Conservation (phyloP, 2,888 invertebrate species). For the Dicranocentrus wangi region DNA sequence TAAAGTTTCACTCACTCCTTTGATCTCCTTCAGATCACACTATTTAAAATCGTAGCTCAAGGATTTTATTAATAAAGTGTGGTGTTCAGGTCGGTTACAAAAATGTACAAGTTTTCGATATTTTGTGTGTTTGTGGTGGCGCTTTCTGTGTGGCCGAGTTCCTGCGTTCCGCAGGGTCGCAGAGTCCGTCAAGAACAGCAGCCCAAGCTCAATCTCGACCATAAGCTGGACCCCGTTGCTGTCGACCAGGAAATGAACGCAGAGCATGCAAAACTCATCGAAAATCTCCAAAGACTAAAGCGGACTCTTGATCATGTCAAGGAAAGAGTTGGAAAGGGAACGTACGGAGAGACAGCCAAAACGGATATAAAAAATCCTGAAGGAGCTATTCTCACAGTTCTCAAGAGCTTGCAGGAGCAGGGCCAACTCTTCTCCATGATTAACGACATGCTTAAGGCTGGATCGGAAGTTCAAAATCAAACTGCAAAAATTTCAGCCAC, state of each 20-base stretch:
- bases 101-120: constrained; percentile 22
- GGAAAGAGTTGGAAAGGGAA: constrained; percentile 36
- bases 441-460: constrained; percentile 51
- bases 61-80: too few relatives aligned
- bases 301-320: constrained; percentile 35
- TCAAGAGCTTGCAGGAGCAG: constrained; percentile 44
- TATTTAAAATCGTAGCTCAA: background rate
- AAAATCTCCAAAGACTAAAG: constrained; percentile 42
- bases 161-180: constrained; percentile 30
- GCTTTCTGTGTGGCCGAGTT: background rate
- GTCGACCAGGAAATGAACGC: constrained; percentile 17
- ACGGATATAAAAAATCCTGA: constrained; percentile 45
- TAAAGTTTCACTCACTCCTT: constrained; percentile 34
- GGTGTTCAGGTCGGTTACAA: background rate
- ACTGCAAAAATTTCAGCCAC: constrained; percentile 22
- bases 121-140: constrained; percentile 27
- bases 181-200: constrained; percentile 5
- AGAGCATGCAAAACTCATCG: constrained; percentile 42
- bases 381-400: constrained; percentile 36
- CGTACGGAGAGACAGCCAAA: constrained; percentile 1
- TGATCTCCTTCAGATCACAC: constrained; percentile 31
- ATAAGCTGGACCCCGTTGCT: constrained; percentile 14
- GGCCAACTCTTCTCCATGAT: constrained; percentile 50
- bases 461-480: constrained; percentile 42
- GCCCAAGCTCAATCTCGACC: constrained; percentile 1